Base-by-base conservation (phyloP, 2,113 vertebrate species). In the Craseonycteris thonglongyai region DNA sequence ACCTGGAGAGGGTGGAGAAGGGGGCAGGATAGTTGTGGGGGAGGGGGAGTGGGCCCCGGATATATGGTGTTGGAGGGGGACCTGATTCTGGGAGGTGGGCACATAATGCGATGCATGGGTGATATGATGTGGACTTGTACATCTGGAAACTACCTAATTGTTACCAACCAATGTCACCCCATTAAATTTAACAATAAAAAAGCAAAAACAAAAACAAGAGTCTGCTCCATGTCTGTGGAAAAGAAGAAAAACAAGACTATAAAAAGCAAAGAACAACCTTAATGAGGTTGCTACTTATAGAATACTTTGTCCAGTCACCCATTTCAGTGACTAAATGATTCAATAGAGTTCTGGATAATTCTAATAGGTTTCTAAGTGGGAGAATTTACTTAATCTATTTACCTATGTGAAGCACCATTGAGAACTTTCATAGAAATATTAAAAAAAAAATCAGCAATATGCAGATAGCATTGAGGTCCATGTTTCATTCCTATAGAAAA, bases 171-270 rank as follows among this genome's bases (percentile, higher is more conserved):
- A n/a, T n/a, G n/a, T n/a, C n/a, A n/a, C n/a, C n/a, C n/a, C n/a
- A n/a, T n/a, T n/a, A n/a, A n/a, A n/a, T n/a, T n/a, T n/a, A n/a
- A n/a, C n/a, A n/a, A n/a, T n/a, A n/a, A n/a, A n/a, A n/a, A n/a
- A n/a, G n/a, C n/a, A n/a, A n/a, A n/a, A n/a, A 11, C 0, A 3
- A 40, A 51, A 49, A 5, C 15, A 24, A 51, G 54, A 6, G 15
- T 71, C 63, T 6, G 56, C 28, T 3, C 5, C 14, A 2, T 0
- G 8, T 16, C 61, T 9, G 30, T 0, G 14, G 11, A 47, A 42
- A 49, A 30, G 22, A 40, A n/a, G 68, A 24, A 61, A 81, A 35
- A 4, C 3, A 9, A 72, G 51, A 33, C 59, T 5, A 6, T 12
- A 35, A 26, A 54, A 13, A 75, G 80, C 38, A 22, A 16, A 81